Evolutionary conservation across 1,140 invertebrate genomes (phyloP), one percentile per base, ranked within the genome.

Genomic region (Pseudomyrmex flavicornis): DNA sequence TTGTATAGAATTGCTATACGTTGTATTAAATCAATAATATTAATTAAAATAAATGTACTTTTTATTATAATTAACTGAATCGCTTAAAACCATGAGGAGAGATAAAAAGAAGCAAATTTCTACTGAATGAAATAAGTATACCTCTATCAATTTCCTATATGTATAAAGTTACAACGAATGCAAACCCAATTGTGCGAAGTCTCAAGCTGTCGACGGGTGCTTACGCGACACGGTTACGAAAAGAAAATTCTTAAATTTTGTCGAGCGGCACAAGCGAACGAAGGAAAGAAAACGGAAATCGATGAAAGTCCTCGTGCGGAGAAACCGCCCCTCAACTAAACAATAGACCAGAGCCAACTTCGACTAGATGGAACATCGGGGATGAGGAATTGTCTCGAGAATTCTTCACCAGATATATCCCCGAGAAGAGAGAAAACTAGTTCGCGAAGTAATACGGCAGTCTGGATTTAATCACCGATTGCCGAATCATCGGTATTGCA

Each of bases 301-400:
- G 54, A 80, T 80, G 76, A 79, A 70, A 59, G 66, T 72, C 46
- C 76, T 70, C 54, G 69, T 50, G 54, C 66, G 54, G 54, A 72
- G 66, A 80, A 72, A 80, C 76, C 76, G 76, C 76, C 76, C 76
- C 35, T 80, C 76, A 72, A 61, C 76, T 80, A 80, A 80, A 80
- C 76, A 80, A 80, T 80, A 66, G 66, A 80, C 65, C 66, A 58
- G 44, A 56, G 76, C 66, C 66, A 80, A 73, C n/a, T 58, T 59
- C 68, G 68, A 70, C 15, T 22, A 22, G n/a, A 73, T 59, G 26
- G 12, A 44, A 62, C 35, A 46, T 44, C 66, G 20, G 20, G 66
- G 54, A 70, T 58, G 74, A 66, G 62, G 76, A 35, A 35, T 17
- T 80, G 76, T 72, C 76, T 70, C 26, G 66, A 70, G 44, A 61